phyloP scores from a whole-genome alignment of 2,113 vertebrate species.

The Eira barbara region DNA sequence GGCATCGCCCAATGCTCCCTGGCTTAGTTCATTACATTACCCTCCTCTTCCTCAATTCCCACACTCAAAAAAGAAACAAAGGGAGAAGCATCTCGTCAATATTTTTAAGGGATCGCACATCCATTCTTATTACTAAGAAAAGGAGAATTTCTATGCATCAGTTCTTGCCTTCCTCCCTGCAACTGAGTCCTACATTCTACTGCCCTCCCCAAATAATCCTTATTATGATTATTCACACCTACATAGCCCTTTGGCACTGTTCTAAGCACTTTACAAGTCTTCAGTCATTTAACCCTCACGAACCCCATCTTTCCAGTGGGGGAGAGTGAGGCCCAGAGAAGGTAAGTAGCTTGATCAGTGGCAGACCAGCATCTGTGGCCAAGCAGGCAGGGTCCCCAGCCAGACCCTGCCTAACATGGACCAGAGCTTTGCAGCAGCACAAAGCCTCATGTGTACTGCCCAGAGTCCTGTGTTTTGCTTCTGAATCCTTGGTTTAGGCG shows the following conservation, averaged over 20 bases:
- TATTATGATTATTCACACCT: not conserved
- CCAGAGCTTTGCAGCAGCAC: not conserved
- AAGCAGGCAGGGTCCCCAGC: not conserved
- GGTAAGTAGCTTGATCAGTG: not conserved
- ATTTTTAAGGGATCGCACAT: not conserved
- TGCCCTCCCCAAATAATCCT: not conserved
- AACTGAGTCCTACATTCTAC: not conserved
- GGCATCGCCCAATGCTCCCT: accelerated
- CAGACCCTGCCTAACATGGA: not conserved
- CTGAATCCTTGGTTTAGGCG: not conserved
- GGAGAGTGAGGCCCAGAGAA: not conserved
- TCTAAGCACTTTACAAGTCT: not conserved
- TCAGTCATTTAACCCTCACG: not conserved
- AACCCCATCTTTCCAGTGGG: not conserved
- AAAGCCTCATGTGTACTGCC: not conserved
- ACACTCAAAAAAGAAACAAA: not conserved
- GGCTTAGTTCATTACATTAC: not conserved
- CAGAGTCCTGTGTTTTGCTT: not conserved
- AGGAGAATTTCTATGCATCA: not conserved
- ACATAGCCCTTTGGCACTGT: not conserved
- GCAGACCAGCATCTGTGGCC: not conserved
- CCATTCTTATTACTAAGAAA: not conserved
- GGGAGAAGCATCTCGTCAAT: not conserved
- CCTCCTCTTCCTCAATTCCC: not conserved
- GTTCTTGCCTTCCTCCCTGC: not conserved